Evolutionary conservation across 2,888 invertebrate species (phyloP).

Genomic region (Drosophila meridiana): DNA sequence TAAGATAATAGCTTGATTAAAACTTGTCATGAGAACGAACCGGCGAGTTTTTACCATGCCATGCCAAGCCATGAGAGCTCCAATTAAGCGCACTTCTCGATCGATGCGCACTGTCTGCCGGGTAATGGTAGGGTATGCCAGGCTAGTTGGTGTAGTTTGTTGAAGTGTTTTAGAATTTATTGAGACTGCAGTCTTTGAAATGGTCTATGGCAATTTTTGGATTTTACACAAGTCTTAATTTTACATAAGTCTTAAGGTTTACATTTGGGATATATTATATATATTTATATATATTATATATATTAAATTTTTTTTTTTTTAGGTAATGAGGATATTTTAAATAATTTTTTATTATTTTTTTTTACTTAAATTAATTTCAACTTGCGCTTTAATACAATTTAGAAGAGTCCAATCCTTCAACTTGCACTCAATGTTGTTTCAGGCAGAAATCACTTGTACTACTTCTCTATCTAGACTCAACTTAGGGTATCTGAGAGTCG

Average conservation of each 20-base stretch:
- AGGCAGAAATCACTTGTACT: not conserved
- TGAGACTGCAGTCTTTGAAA: not conserved
- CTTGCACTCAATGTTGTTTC: not conserved
- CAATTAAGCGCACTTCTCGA: constrained; percentile 63
- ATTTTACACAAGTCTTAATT: no score
- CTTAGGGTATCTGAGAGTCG: constrained; percentile 29
- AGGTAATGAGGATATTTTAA: no score
- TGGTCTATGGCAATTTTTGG: no score
- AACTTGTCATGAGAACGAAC: constrained; percentile 75
- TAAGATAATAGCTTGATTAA: constrained; percentile 79
- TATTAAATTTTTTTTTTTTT: no score
- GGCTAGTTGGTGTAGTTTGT: not conserved
- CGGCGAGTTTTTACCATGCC: constrained; percentile 26
- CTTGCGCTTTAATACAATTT: no score
- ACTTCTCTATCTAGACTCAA: not conserved
- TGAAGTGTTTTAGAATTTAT: not conserved
- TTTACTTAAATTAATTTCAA: no score
- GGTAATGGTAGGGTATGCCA: not conserved
- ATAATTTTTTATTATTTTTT: no score
- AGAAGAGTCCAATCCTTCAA: not conserved
- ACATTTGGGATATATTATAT: no score
- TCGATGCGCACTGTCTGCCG: constrained; percentile 32
- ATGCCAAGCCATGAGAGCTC: constrained; percentile 38
- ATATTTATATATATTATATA: no score
- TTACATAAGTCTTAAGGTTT: no score